Conservation (phyloP, 2,797 vertebrate species). For the Typhlichthys eigenmanni region DNA sequence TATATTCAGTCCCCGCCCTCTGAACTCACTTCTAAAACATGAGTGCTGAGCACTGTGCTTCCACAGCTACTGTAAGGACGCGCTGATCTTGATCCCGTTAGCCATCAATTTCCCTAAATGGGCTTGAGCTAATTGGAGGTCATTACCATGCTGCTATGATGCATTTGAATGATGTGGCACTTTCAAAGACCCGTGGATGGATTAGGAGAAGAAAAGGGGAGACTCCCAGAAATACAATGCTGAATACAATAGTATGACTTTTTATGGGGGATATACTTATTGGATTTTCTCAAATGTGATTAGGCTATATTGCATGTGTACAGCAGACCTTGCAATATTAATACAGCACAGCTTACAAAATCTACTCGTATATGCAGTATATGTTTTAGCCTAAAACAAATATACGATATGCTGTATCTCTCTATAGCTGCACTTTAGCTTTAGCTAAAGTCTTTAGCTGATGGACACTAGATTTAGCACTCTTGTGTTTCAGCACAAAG, state of each 20-base stretch:
- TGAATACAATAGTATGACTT: no score
- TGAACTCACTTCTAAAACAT: slow-evolving; percentile 67
- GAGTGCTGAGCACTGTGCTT: slow-evolving; percentile 54
- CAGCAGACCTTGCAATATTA: background rate
- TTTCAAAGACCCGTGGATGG: slow-evolving; percentile 49
- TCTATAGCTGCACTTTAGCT: slow-evolving; percentile 45
- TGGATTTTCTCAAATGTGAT: slow-evolving; percentile 2
- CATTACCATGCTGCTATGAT: slow-evolving; percentile 72
- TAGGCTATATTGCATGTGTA: background rate
- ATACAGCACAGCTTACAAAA: slow-evolving; percentile 4
- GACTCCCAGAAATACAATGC: slow-evolving; percentile 9
- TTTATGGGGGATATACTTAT: background rate
- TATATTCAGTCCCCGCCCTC: slow-evolving; percentile 56
- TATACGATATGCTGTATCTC: slow-evolving; percentile 25
- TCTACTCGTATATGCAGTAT: slow-evolving; percentile 24
- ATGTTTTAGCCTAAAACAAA: slow-evolving; percentile 39
- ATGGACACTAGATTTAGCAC: slow-evolving; percentile 66
- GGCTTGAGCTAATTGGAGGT: slow-evolving; percentile 74
- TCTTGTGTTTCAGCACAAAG: slow-evolving; percentile 64
- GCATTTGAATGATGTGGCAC: slow-evolving; percentile 60
- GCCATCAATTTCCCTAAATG: slow-evolving; percentile 70
- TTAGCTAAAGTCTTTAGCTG: slow-evolving; percentile 56
- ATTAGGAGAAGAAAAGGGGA: slow-evolving; percentile 23
- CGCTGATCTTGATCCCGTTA: slow-evolving; percentile 59
- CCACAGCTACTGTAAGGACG: slow-evolving; percentile 53